A percentile compares a stretch with the other conserved stretches of the same genome.
Conservation (phyloP, 2,113 vertebrate genomes). For the Baryphthengus martii region DNA sequence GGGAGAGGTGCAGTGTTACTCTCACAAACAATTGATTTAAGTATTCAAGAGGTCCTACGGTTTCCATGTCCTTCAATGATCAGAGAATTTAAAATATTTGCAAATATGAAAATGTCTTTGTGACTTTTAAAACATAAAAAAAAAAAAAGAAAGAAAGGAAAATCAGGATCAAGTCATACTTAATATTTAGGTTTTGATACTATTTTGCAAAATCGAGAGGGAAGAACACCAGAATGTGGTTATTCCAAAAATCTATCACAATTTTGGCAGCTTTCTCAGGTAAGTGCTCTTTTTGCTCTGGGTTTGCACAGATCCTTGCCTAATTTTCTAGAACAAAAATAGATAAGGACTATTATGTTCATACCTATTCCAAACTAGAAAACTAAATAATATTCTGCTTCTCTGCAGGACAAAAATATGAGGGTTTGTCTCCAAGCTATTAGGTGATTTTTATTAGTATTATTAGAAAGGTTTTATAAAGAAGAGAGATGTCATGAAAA, state of each 20-base stretch:
- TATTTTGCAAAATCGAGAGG: not conserved
- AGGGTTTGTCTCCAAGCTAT: not conserved
- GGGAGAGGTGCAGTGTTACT: not conserved
- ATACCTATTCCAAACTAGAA: not conserved
- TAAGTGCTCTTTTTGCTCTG: not conserved
- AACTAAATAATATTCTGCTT: not conserved
- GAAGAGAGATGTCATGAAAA: not conserved
- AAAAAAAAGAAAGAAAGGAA: not conserved
- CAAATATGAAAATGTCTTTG: not conserved
- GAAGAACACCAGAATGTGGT: not conserved
- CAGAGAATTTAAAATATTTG: not conserved
- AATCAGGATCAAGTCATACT: not conserved
- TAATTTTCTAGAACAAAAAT: not conserved
- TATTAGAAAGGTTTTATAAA: not conserved
- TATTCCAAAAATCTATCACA: not conserved
- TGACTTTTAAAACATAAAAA: not conserved
- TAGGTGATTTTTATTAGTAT: not conserved
- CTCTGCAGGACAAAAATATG: not conserved
- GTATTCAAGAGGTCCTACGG: not conserved
- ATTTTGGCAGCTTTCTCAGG: not conserved
- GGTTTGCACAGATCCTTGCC: not conserved
- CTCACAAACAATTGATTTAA: not conserved
- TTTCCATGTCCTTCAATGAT: not conserved
- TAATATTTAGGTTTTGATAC: not conserved
- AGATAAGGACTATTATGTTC: not conserved